Evolutionary conservation across 1,140 invertebrate genomes (phyloP), one percentile per base, ranked within the genome.

Genomic region (Dreissena rostriformis): DNA sequence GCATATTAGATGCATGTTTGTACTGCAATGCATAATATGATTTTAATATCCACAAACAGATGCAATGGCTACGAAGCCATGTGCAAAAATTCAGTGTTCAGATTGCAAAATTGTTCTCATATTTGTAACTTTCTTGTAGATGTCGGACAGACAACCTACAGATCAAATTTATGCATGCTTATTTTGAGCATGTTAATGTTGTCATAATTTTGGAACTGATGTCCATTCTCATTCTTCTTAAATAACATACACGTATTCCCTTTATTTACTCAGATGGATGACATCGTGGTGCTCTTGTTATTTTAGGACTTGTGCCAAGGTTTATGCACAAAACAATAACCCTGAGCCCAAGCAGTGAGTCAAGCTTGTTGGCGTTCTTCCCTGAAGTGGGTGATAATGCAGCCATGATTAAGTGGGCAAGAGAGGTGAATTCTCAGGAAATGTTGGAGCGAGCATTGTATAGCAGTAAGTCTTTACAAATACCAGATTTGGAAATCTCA

Each of bases 321-420:
- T 90, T 90, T 82, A 78, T 91, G 75, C 75, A 81, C 28, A 79
- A 84, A 4, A 82, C 83, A 66, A 73, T 91, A 14, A 83, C 88
- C 26, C 73, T 91, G 49, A 75, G 88, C 39, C 66, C 89, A 65
- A 90, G 88, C 11, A 87, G 89, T 66, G 92, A 91, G 80, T 67
- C 91, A 6, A 89, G 85, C 39, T 70, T 88, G 17, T 74, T 92
- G 26, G 67, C 88, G 49, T 92, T 89, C 74, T 93, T 92, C 74
- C 70, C 83, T 19, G 71, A 90, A 61, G 74, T 87, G 14, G 72
- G 91, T 0, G 81, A 89, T 75, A 97, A 97, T 92, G 92, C 97
- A 65, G 96, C 96, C 2, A 95, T 95, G 82, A 94, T 98, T 5
- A 96, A 95, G 26, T 98, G 97, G 97, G 96, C 96, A 10, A 97